Evolutionary conservation across 2,888 invertebrate genomes (phyloP).

Genomic region (Corythucha ciliata): DNA sequence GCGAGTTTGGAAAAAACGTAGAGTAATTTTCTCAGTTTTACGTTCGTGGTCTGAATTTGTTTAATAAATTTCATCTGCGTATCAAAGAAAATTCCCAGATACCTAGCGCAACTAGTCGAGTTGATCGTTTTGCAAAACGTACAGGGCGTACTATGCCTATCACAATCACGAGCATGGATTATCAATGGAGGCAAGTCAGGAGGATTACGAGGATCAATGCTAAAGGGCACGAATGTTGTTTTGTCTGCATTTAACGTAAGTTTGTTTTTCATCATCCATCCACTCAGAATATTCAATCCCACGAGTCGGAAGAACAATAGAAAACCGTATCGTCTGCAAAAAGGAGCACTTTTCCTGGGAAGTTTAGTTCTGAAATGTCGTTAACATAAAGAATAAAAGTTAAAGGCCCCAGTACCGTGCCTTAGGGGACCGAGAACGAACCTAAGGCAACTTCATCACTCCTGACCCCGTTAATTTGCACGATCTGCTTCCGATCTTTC

Average conservation of each 20-base stretch:
- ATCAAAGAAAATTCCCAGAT: neutral
- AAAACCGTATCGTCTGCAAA: conserved; percentile 17
- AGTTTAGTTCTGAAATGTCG: neutral
- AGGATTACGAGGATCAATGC: neutral
- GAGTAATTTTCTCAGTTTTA: neutral
- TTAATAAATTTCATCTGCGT: neutral
- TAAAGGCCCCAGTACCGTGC: conserved; percentile 2
- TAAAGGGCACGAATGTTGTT: neutral
- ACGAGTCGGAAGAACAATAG: conserved; percentile 7
- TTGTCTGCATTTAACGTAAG: conserved; percentile 12
- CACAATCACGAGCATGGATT: conserved; percentile 1
- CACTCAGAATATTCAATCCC: conserved; percentile 13
- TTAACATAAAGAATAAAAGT: conserved; percentile 8
- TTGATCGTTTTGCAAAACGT: neutral
- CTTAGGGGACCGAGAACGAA: conserved; percentile 2
- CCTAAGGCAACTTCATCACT: neutral
- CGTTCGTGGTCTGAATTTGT: neutral
- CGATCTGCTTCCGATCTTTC: no score
- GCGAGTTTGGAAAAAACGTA: conserved; percentile 1
- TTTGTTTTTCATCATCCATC: conserved; percentile 2
- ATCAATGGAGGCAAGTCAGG: neutral
- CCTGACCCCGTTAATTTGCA: neutral
- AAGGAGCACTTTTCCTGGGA: conserved; percentile 1
- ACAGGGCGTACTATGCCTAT: no score
- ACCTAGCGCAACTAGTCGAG: neutral